These are phyloP conservation scores for Acanthoscelides obtectus DNA, from an alignment of 2,888 invertebrate genomes.

Conservation along the genomic window DNA sequence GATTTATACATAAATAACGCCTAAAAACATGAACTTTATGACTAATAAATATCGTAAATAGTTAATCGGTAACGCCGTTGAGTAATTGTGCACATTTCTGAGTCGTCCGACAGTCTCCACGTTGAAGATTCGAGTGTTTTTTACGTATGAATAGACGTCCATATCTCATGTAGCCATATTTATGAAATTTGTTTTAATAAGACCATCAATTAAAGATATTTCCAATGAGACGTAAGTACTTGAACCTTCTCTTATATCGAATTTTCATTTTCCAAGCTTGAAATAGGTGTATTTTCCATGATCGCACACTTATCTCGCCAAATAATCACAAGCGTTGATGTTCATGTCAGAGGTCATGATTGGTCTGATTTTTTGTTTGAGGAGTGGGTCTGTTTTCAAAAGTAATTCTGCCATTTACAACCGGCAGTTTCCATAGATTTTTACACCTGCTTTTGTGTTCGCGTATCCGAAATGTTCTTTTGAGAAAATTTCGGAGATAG, in stretches of 20 bases:
- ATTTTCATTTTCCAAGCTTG: neutral
- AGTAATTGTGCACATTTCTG: constrained; percentile 15
- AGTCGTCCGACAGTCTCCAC: constrained; percentile 18
- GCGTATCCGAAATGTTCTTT: neutral
- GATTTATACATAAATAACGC: constrained; percentile 35
- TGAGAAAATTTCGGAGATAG: neutral
- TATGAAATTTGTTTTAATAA: constrained; percentile 47
- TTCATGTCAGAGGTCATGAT: constrained; percentile 36
- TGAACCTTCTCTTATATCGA: neutral
- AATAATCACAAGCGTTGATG: constrained; percentile 15
- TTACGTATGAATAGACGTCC: constrained; percentile 30
- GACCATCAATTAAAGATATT: constrained; percentile 33
- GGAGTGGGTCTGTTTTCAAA: neutral
- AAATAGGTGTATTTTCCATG: neutral
- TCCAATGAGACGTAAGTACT: constrained; percentile 41
- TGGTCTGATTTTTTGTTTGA: constrained; percentile 24
- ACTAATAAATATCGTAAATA: constrained; percentile 18
- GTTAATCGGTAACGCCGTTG: constrained; percentile 11
- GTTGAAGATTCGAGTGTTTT: constrained; percentile 23
- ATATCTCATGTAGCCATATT: constrained; percentile 57
- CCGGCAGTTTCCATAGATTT: neutral
- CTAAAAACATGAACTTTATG: constrained; percentile 23
- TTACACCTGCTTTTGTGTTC: neutral
- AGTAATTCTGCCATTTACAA: constrained; percentile 1
- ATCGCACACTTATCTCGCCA: neutral